Conservation (phyloP, 2,888 invertebrate species). For the Smittia sp. region DNA sequence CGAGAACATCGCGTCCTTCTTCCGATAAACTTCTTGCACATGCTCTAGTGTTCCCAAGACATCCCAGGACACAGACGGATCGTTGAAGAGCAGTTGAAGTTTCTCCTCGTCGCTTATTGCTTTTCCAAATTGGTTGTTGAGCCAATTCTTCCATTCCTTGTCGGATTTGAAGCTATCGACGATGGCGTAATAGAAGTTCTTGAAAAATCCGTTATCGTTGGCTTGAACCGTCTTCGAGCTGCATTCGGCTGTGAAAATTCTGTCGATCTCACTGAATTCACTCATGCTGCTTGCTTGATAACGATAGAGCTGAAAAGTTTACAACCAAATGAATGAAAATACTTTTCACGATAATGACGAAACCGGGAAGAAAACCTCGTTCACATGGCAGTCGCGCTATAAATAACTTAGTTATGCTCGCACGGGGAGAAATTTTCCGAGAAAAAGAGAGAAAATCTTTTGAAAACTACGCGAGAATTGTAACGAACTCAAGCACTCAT, state of each 20-base stretch:
- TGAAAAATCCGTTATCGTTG: constrained; percentile 72
- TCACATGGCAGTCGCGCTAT: not conserved
- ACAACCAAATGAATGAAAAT: not conserved
- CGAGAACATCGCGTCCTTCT: constrained; percentile 64
- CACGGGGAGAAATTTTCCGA: not conserved
- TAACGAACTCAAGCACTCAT: no score
- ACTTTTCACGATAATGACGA: not conserved
- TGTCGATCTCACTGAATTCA: constrained; percentile 24
- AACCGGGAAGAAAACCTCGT: not conserved
- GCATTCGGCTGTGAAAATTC: constrained; percentile 58
- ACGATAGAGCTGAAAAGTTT: not conserved
- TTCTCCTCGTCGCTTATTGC: constrained; percentile 61
- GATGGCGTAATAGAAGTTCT: constrained; percentile 63
- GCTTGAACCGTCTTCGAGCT: constrained; percentile 74
- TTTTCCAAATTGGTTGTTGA: constrained; percentile 60
- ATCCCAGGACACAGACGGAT: constrained; percentile 56
- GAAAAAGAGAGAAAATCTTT: no score
- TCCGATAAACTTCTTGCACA: constrained; percentile 65
- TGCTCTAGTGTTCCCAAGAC: constrained; percentile 61
- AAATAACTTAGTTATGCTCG: constrained; percentile 13
- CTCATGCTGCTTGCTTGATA: not conserved
- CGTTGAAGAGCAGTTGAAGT: constrained; percentile 54
- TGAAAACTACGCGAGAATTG: no score
- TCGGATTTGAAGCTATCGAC: constrained; percentile 51
- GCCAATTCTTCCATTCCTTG: constrained; percentile 60